Evolutionary conservation across 1,140 invertebrate species (phyloP).

Genomic region (Drosophila jambulina): DNA sequence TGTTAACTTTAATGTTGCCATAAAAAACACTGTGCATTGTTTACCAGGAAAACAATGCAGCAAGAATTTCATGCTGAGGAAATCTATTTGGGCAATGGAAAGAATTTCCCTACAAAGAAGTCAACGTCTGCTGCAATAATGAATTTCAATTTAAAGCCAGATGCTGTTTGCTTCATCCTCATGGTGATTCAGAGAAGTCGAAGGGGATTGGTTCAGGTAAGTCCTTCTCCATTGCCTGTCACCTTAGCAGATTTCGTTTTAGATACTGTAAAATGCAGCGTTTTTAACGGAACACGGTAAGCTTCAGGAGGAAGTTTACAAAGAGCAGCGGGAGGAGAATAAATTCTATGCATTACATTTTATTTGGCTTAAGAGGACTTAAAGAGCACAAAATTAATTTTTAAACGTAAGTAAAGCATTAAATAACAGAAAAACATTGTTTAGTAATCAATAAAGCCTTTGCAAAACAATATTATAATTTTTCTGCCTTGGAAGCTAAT

Average conservation of each 20-base stretch:
- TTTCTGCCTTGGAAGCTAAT: background rate
- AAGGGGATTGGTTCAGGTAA: background rate
- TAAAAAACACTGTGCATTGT: conserved; percentile 66
- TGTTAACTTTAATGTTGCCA: conserved; percentile 71
- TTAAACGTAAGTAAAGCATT: background rate
- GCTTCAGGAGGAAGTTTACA: background rate
- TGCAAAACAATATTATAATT: too few species aligned
- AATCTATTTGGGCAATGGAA: conserved; percentile 20
- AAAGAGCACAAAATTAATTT: background rate
- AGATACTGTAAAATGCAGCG: conserved; percentile 73
- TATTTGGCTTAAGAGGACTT: conserved; percentile 25
- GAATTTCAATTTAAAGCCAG: conserved; percentile 68
- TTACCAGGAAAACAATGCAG: conserved; percentile 58
- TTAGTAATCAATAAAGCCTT: background rate
- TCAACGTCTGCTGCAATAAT: conserved; percentile 61
- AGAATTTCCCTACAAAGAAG: conserved; percentile 49
- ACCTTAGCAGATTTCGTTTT: conserved; percentile 80
- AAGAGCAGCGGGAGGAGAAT: background rate
- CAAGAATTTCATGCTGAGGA: background rate
- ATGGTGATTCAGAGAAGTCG: background rate
- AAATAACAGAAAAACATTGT: background rate
- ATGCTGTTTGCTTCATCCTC: conserved; percentile 30
- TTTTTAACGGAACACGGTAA: conserved; percentile 52
- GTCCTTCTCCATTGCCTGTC: conserved; percentile 32
- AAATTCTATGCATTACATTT: conserved; percentile 16